These are phyloP conservation scores for Daktulosphaira vitifoliae DNA, from an alignment of 1,140 invertebrate species.

Conservation along the genomic window DNA sequence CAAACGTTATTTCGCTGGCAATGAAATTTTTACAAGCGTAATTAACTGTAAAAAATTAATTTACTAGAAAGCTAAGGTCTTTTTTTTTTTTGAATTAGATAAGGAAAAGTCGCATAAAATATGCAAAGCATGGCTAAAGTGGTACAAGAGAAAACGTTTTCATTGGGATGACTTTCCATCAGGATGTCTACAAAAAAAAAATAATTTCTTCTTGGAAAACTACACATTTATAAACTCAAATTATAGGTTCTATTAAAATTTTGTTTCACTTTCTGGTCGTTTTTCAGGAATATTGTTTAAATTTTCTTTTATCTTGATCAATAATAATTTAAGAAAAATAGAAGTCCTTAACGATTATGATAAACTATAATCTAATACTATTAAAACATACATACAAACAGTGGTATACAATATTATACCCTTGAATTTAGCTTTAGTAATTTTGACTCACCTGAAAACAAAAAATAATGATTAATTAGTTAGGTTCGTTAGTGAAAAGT, in stretches of 20 bases:
- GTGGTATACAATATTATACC: too few relatives aligned
- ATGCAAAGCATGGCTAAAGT: slow-evolving; percentile 8
- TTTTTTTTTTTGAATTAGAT: slow-evolving; percentile 5
- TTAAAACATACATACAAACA: too few relatives aligned
- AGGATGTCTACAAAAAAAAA: background rate
- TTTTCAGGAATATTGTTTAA: too few relatives aligned
- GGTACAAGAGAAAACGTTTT: background rate
- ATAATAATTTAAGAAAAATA: too few relatives aligned
- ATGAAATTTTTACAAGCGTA: slow-evolving; percentile 23
- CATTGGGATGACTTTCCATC: background rate
- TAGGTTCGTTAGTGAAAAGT: too few relatives aligned
- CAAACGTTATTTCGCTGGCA: slow-evolving; percentile 1
- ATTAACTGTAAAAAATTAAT: slow-evolving; percentile 29
- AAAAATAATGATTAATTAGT: too few relatives aligned
- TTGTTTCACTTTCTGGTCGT: too few relatives aligned
- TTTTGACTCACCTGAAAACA: too few relatives aligned
- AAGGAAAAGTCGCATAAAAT: slow-evolving; percentile 21
- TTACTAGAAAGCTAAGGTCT: slow-evolving; percentile 27
- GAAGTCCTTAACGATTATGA: too few relatives aligned
- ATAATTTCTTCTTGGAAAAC: background rate
- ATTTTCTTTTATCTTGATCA: too few relatives aligned
- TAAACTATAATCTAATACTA: too few relatives aligned
- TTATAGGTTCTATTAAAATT: background rate
- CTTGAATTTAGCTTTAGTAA: too few relatives aligned
- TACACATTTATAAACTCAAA: background rate